Conservation (phyloP, 2,797 vertebrate genomes). For the Microctenopoma stevenorrisi region DNA sequence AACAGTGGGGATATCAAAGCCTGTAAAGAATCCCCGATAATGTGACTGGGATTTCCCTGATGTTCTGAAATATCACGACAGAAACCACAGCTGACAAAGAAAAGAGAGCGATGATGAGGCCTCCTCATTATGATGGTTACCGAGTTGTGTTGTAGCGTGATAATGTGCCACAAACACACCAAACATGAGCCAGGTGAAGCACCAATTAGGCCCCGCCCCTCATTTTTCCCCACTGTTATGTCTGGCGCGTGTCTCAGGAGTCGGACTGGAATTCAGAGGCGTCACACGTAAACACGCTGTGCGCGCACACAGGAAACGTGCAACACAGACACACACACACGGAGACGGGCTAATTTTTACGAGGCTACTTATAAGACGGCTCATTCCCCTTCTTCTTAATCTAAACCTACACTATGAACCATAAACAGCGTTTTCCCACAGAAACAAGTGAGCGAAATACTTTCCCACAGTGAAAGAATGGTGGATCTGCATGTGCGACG, state of each 20-base stretch:
- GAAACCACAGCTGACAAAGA: neutral
- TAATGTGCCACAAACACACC: constrained; percentile 2
- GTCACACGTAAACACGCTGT: constrained; percentile 16
- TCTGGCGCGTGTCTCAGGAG: constrained; percentile 53
- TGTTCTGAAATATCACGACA: constrained; percentile 17
- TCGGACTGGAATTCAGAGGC: constrained; percentile 59
- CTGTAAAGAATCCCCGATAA: constrained; percentile 26
- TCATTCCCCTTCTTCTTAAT: constrained; percentile 17
- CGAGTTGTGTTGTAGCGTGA: neutral
- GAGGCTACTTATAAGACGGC: constrained; percentile 12
- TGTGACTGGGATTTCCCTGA: constrained; percentile 37
- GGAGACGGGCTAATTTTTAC: neutral
- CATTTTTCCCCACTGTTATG: constrained; percentile 37
- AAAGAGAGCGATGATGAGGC: neutral
- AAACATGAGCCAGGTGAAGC: neutral
- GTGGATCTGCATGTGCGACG: neutral
- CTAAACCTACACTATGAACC: constrained; percentile 14
- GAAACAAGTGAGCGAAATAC: constrained; percentile 11
- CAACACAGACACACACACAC: neutral
- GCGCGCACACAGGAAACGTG: neutral
- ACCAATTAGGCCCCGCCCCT: constrained; percentile 22
- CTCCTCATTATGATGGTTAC: neutral
- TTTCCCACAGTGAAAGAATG: constrained; percentile 18
- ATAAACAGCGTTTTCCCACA: constrained; percentile 21
- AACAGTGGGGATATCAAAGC: constrained; percentile 2